Percentiles rank a stretch among this genome's conserved stretches.
These are phyloP conservation scores for Barbus barbus DNA, from an alignment of 2,113 vertebrate genomes.

Conservation along the genomic window DNA sequence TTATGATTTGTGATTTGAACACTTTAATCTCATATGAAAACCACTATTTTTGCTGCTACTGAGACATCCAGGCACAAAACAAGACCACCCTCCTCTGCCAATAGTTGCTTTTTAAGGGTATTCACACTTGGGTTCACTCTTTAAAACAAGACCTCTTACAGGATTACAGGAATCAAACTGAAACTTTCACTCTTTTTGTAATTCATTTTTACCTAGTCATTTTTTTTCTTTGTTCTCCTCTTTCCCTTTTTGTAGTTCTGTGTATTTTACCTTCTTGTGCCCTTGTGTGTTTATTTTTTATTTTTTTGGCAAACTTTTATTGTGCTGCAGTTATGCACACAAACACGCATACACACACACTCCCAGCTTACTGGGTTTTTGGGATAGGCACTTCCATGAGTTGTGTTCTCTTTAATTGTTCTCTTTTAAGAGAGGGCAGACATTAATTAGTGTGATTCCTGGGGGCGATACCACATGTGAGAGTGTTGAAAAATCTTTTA, in stretches of 20 bases:
- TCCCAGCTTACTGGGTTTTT: not conserved
- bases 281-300: not conserved
- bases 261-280: not conserved
- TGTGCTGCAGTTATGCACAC: not conserved
- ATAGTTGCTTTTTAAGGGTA: too few relatives aligned
- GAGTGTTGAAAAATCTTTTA: not conserved
- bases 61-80: too few relatives aligned
- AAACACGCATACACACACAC: not conserved
- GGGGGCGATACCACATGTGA: not conserved
- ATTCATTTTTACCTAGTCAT: not conserved
- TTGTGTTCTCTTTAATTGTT: not conserved
- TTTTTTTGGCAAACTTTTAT: not conserved
- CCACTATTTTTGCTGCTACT: too few relatives aligned
- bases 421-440: not conserved
- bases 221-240: not conserved
- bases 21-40: not conserved
- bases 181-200: not conserved
- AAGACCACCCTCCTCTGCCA: too few relatives aligned
- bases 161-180: too few relatives aligned
- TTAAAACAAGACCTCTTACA: too few relatives aligned
- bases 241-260: not conserved
- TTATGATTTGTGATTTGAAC: not conserved
- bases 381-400: not conserved
- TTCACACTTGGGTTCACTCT: too few relatives aligned
- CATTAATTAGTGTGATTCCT: conserved; percentile 13